Evolutionary conservation across 1,140 invertebrate genomes (phyloP), one percentile per base, ranked within the genome.

Genomic region (Pygmarrhopalites habei): DNA sequence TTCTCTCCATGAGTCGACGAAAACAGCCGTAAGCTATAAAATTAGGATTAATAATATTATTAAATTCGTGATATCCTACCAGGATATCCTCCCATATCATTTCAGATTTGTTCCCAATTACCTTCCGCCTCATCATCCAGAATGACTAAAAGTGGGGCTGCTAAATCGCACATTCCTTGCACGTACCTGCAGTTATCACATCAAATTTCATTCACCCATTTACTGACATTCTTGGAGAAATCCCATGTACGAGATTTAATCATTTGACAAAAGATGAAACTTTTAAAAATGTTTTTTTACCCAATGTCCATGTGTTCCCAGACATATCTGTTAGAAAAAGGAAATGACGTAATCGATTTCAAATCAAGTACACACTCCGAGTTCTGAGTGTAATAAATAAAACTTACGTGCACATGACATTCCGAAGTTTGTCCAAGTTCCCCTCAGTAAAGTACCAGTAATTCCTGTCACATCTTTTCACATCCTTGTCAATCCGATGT

Each of bases 401-500:
- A 0, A 52, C 7, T 81, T 79, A 94, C 83, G 92, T 96, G 84
- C 91, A 94, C 87, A 97, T 96, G 46, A 97, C 86, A 78, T 95
- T 94, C 44, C 92, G 80, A n/a, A 97, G 77, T 76, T 94, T 95
- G 65, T 95, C 90, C 65, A 97, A 79, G 79, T 97, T 96, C 62
- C 87, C 84, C 41, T 84, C 81, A 15, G 82, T 83, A 1, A 96
- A 96, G 77, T 95, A 96, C 77, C 84, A 87, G 74, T 93, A 92
- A 74, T 94, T 95, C 41, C 93, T 78, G 77, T 97, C 93, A 77
- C 93, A 97, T 62, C 93, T 77, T 75, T 94, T 89, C 2, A 96
- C 93, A 77, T 97, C 93, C 77, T 97, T 97, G 74, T 97, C 93
- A 66, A 97, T 96, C 25, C 93, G 81, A 76, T 96, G 92, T 1